A percentile compares a stretch with the other conserved stretches of the same genome.
Evolutionary conservation across 2,797 vertebrate species (phyloP).

Genomic region (Tauraco hartlaubi): DNA sequence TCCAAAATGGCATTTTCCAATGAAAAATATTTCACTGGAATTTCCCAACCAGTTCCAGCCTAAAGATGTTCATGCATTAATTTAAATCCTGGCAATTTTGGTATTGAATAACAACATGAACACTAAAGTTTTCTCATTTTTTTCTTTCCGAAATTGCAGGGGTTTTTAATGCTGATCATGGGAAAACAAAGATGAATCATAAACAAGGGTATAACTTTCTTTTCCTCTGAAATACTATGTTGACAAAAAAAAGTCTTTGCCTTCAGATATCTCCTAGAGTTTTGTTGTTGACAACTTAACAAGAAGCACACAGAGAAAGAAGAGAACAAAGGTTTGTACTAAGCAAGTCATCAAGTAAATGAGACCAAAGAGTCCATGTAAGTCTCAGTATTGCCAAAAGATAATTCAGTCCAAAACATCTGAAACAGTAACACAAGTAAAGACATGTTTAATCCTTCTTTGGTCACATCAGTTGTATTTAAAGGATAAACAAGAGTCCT

Average conservation of each 20-base stretch:
- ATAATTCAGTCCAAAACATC: constrained; percentile 30
- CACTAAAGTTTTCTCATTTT: background rate
- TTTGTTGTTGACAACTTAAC: background rate
- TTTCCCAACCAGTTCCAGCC: background rate
- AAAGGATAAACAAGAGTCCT: constrained; percentile 35
- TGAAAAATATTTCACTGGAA: background rate
- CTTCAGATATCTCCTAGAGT: background rate
- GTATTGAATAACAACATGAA: background rate
- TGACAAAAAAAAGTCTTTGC: background rate
- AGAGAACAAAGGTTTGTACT: background rate
- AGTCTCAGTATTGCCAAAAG: background rate
- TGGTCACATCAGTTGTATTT: constrained; percentile 26
- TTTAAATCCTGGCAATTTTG: background rate
- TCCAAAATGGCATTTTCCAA: background rate
- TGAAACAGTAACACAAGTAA: constrained; percentile 5
- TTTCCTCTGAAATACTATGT: background rate
- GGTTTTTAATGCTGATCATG: background rate
- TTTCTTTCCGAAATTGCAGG: background rate
- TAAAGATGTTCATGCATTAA: background rate
- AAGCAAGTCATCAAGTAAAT: constrained; percentile 10
- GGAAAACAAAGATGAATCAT: background rate
- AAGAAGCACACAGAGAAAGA: background rate
- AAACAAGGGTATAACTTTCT: background rate
- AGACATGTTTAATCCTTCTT: constrained; percentile 41
- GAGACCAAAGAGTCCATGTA: background rate